These are phyloP conservation scores for Hetaerina titia DNA, from an alignment of 2,888 invertebrate species.

Conservation along the genomic window DNA sequence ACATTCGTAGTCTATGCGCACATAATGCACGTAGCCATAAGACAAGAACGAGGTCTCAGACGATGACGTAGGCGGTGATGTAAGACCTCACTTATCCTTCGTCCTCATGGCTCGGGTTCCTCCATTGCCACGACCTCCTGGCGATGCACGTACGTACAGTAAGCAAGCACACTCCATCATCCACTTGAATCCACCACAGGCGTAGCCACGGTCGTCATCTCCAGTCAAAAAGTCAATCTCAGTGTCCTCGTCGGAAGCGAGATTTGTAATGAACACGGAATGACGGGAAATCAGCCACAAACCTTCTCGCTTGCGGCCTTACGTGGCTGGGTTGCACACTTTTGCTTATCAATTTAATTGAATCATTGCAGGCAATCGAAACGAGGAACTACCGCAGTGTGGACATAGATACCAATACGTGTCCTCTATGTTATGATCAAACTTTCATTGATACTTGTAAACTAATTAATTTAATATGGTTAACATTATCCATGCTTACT, in stretches of 20 bases:
- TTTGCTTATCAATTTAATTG: too few species aligned
- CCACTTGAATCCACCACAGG: not conserved
- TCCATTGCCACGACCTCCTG: not conserved
- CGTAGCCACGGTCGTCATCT: not conserved
- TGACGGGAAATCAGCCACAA: not conserved
- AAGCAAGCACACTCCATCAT: not conserved
- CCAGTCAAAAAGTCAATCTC: not conserved
- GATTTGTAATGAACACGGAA: not conserved
- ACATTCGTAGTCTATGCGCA: not conserved
- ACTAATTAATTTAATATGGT: too few species aligned
- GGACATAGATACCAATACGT: too few species aligned
- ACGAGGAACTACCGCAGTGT: too few species aligned
- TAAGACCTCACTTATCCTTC: conserved; percentile 4
- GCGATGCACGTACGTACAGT: not conserved
- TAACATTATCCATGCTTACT: too few species aligned
- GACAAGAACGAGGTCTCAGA: not conserved
- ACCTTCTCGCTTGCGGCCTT: not conserved
- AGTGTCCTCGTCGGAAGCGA: not conserved
- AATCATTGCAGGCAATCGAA: too few species aligned
- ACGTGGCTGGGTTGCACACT: too few species aligned
- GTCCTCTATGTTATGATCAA: too few species aligned
- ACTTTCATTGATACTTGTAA: too few species aligned
- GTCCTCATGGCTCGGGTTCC: not conserved
- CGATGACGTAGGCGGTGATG: conserved; percentile 16
- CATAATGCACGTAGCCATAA: not conserved